Conservation (phyloP, 1,140 invertebrate species). For the Drosophila grimshawi region DNA sequence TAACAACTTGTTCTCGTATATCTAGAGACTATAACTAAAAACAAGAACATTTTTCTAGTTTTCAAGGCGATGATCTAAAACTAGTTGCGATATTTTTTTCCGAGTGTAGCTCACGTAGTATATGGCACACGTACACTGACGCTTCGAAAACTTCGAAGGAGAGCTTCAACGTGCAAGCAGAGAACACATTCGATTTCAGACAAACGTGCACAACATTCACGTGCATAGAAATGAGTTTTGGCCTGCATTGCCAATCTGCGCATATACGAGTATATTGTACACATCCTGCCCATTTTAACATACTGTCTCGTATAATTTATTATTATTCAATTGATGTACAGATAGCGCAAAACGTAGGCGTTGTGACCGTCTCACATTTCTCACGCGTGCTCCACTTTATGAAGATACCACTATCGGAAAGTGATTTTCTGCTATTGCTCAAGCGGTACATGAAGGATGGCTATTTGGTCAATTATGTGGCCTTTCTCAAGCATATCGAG, state of each 20-base stretch:
- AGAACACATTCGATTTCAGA: neutral
- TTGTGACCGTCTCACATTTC: slow-evolving; percentile 89
- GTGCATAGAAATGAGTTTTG: neutral
- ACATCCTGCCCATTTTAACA: neutral
- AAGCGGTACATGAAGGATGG: slow-evolving; percentile 89
- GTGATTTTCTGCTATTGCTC: slow-evolving; percentile 89
- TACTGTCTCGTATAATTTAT: neutral
- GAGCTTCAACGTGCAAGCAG: neutral
- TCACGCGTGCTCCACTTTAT: slow-evolving; percentile 88
- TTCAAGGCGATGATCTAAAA: no score
- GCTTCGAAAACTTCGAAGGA: neutral
- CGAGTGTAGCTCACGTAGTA: neutral
- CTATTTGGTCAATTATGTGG: slow-evolving; percentile 90
- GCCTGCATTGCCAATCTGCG: neutral
- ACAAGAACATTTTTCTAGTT: no score
- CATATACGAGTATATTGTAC: neutral
- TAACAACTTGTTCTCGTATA: no score
- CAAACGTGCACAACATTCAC: slow-evolving; percentile 1
- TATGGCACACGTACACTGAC: neutral
- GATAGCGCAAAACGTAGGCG: slow-evolving; percentile 87
- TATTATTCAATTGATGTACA: slow-evolving; percentile 1
- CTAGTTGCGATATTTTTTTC: no score
- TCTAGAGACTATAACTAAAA: no score
- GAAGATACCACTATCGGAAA: slow-evolving; percentile 87
- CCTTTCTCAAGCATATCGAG: slow-evolving; percentile 87